phyloP scores from a whole-genome alignment of 1,140 invertebrate species.

The Drosophila mojavensis region DNA sequence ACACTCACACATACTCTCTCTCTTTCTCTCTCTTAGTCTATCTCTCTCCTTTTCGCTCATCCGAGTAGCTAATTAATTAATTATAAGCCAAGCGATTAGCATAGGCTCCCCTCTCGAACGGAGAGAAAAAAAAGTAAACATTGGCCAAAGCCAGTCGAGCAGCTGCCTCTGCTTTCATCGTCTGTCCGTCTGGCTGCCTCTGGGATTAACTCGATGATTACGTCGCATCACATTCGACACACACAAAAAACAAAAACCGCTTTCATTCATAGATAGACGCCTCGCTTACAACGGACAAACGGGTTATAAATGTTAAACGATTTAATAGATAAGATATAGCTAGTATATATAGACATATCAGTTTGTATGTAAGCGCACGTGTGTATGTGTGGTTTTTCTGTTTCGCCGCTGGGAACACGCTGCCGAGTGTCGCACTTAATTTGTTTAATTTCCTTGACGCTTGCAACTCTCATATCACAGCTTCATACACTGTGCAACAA shows the following conservation, averaged over 20 bases:
- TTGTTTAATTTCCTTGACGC: conserved; percentile 60
- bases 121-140: conserved; percentile 3
- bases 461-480: conserved; percentile 33
- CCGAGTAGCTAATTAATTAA: conserved; percentile 72
- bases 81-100: conserved; percentile 75
- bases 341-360: conserved; percentile 16
- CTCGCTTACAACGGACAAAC: conserved; percentile 47
- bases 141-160: conserved; percentile 13
- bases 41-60: conserved; percentile 1
- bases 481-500: conserved; percentile 31
- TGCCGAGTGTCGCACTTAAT: conserved; percentile 76
- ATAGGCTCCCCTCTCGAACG: conserved; percentile 33
- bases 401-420: conserved; percentile 58
- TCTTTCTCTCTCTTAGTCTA: not conserved
- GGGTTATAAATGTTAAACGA: conserved; percentile 79
- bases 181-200: conserved; percentile 16
- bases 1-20: not conserved
- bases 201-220: conserved; percentile 46
- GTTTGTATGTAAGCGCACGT: conserved; percentile 20
- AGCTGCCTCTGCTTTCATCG: conserved; percentile 52
- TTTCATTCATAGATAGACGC: conserved; percentile 75
- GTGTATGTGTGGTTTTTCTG: conserved; percentile 23
- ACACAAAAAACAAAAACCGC: conserved; percentile 26
- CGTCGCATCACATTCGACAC: conserved; percentile 19
- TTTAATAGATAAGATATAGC: conserved; percentile 76